Evolutionary conservation across 1,140 invertebrate genomes (phyloP).

Genomic region (Microvelia longipes): DNA sequence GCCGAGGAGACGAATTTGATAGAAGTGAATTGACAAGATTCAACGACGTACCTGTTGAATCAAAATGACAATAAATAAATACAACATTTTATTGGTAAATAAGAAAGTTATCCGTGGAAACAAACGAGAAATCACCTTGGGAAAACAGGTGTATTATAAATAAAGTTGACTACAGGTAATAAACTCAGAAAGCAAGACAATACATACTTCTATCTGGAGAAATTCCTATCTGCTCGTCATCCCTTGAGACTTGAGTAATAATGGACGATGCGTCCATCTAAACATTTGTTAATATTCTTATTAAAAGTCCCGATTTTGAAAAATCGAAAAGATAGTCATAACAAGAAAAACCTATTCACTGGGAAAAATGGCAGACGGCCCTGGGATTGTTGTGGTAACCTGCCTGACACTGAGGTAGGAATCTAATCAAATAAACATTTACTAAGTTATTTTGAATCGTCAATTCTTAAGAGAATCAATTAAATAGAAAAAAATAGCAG

Average conservation of each 20-base stretch:
- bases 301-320: conserved; percentile 9
- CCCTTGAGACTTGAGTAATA: conserved; percentile 90
- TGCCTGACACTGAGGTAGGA: conserved; percentile 3
- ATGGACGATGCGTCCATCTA: conserved; percentile 97
- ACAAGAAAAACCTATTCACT: conserved; percentile 3
- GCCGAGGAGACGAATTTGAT: background rate
- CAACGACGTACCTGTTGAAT: no score
- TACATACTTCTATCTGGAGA: conserved; percentile 77
- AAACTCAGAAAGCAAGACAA: background rate
- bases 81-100: no score
- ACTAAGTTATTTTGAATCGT: no score
- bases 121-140: background rate
- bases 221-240: conserved; percentile 87
- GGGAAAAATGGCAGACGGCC: conserved; percentile 14
- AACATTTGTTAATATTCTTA: conserved; percentile 42
- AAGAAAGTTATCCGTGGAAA: no score
- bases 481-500: no score
- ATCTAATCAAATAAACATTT: background rate
- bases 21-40: no score
- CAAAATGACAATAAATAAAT: no score
- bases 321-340: background rate
- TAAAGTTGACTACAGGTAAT: background rate
- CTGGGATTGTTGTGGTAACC: conserved; percentile 15
- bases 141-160: background rate
- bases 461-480: no score